These are phyloP conservation scores for Neopelma chrysocephalum DNA, from an alignment of 2,797 vertebrate genomes.

Conservation along the genomic window DNA sequence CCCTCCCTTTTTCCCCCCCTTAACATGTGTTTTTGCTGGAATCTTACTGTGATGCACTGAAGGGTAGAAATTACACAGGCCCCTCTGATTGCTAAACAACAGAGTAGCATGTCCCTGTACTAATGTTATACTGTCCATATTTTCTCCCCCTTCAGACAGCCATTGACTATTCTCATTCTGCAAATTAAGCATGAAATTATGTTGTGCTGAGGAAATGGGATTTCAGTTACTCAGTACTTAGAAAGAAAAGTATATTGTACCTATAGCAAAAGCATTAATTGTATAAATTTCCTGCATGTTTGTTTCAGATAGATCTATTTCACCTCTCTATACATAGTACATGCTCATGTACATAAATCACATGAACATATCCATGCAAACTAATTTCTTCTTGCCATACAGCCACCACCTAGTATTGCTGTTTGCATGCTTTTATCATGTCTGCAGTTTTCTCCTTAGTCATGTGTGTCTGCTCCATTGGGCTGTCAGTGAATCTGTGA, in stretches of 20 bases:
- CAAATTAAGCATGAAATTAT: constrained; percentile 74
- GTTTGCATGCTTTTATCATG: neutral
- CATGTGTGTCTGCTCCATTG: neutral
- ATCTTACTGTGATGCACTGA: constrained; percentile 61
- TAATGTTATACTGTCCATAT: constrained; percentile 46
- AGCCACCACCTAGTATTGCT: neutral
- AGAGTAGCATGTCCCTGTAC: constrained; percentile 58
- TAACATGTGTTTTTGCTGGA: constrained; percentile 80
- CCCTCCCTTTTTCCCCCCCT: constrained; percentile 51
- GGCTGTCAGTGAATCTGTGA: neutral
- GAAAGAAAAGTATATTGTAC: constrained; percentile 58
- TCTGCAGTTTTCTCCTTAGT: neutral
- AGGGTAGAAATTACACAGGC: constrained; percentile 57
- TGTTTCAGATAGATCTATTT: constrained; percentile 49
- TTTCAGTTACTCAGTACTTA: constrained; percentile 69
- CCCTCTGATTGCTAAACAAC: constrained; percentile 46
- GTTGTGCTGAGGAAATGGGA: constrained; percentile 64
- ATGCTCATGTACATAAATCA: neutral
- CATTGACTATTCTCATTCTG: constrained; percentile 64
- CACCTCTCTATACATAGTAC: neutral
- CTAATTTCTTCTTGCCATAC: neutral
- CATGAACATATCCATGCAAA: neutral
- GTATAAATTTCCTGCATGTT: constrained; percentile 56
- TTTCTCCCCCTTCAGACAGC: constrained; percentile 42
- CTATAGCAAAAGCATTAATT: constrained; percentile 47